A percentile compares a stretch with the other conserved stretches of the same genome.
These are phyloP conservation scores for Thereva unica DNA, from an alignment of 2,888 invertebrate species.

Conservation along the genomic window DNA sequence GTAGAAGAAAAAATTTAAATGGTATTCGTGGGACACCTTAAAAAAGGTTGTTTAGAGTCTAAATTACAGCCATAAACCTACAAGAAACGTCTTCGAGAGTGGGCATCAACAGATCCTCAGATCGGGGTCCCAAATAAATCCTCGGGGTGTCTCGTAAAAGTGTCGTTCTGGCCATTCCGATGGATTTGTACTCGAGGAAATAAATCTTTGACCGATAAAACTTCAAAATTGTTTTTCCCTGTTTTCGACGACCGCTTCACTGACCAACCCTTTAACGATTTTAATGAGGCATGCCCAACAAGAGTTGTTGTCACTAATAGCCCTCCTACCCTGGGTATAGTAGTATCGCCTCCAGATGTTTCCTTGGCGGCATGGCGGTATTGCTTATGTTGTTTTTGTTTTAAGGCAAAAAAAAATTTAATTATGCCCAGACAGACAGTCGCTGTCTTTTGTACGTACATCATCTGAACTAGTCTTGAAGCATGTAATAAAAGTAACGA, in stretches of 20 bases:
- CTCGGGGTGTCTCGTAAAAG: conserved; percentile 25
- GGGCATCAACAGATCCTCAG: background rate
- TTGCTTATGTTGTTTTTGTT: conserved; percentile 12
- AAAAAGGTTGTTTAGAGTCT: too few relatives aligned
- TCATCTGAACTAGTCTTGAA: background rate
- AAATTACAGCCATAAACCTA: too few relatives aligned
- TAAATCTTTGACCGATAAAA: conserved; percentile 13
- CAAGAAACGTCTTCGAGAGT: too few relatives aligned
- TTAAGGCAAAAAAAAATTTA: conserved; percentile 15
- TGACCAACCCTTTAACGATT: too few relatives aligned
- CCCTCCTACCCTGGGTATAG: background rate
- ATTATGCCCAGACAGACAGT: conserved; percentile 28
- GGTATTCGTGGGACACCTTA: too few relatives aligned
- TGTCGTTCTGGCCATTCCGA: conserved; percentile 12
- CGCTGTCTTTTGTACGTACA: background rate
- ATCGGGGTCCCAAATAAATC: conserved; percentile 16
- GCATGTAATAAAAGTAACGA: conserved; percentile 29
- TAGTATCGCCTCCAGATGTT: background rate
- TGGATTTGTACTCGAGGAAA: background rate
- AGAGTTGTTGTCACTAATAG: too few relatives aligned
- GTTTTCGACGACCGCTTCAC: background rate
- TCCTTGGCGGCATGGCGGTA: background rate
- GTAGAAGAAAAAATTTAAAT: too few relatives aligned
- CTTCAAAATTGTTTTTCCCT: conserved; percentile 12
- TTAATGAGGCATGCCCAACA: too few relatives aligned